Evolutionary conservation across 1,140 invertebrate genomes (phyloP).

Genomic region (Drosophila suzukii): DNA sequence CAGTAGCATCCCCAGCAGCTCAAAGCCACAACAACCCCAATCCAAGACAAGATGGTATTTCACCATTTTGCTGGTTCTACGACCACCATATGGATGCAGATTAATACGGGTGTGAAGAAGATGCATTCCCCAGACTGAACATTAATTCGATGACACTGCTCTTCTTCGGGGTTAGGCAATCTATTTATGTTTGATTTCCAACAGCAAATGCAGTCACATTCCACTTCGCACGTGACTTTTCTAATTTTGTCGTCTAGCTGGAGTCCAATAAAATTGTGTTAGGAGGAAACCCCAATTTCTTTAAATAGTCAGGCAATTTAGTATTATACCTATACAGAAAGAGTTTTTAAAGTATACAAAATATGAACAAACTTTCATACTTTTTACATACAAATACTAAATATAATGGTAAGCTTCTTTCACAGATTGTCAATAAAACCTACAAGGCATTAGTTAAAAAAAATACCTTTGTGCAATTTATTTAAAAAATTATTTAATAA

Average conservation of each 20-base stretch:
- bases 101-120: slow-evolving; percentile 18
- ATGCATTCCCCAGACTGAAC: slow-evolving; percentile 4
- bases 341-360: not conserved
- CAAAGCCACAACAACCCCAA: slow-evolving; percentile 28
- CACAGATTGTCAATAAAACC: no score
- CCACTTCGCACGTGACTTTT: slow-evolving; percentile 66
- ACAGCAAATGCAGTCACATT: slow-evolving; percentile 48
- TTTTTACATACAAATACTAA: no score
- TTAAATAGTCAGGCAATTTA: not conserved
- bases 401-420: no score
- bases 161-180: slow-evolving; percentile 15
- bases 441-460: no score
- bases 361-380: no score
- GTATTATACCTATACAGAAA: not conserved
- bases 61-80: slow-evolving; percentile 51
- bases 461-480: no score
- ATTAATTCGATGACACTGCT: not conserved
- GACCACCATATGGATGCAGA: slow-evolving; percentile 43
- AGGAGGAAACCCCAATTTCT: not conserved
- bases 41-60: slow-evolving; percentile 16
- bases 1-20: slow-evolving; percentile 33
- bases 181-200: slow-evolving; percentile 57
- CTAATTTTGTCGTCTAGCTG: slow-evolving; percentile 15
- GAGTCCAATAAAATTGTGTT: slow-evolving; percentile 2
- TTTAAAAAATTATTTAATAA: no score